phyloP scores from a whole-genome alignment of 1,140 invertebrate species.

The Macrobrachium nipponense region DNA sequence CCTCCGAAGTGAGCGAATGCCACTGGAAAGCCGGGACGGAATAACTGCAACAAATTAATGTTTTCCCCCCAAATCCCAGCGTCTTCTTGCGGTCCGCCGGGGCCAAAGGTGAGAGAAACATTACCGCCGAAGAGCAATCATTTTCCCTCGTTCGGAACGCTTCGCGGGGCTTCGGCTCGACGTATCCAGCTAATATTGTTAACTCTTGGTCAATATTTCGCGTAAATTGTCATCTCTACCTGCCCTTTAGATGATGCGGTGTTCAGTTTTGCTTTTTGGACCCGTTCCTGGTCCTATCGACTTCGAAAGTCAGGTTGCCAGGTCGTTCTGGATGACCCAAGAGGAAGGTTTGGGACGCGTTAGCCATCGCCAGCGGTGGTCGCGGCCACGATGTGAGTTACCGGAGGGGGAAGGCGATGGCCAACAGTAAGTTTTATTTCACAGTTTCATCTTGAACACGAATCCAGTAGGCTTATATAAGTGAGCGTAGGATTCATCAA shows the following conservation, averaged over 20 bases:
- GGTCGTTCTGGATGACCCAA: slow-evolving; percentile 2
- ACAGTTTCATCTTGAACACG: neutral
- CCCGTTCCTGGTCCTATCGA: neutral
- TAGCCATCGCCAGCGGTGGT: slow-evolving; percentile 33
- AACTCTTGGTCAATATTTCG: neutral
- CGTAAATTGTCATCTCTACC: too few relatives aligned
- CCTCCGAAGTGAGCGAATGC: slow-evolving; percentile 15
- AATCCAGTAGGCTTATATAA: neutral
- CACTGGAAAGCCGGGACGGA: slow-evolving; percentile 19
- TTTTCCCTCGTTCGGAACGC: slow-evolving; percentile 17
- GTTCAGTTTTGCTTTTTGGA: neutral
- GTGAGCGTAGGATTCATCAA: too few relatives aligned
- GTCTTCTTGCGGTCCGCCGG: slow-evolving; percentile 37
- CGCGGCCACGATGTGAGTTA: slow-evolving; percentile 43
- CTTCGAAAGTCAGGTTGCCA: neutral
- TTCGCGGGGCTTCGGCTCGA: neutral
- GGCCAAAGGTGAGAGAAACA: slow-evolving; percentile 47
- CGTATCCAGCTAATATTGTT: neutral
- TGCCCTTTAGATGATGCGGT: too few relatives aligned
- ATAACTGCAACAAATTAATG: slow-evolving; percentile 49
- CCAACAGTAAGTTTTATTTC: slow-evolving; percentile 36
- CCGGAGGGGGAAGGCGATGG: slow-evolving; percentile 30
- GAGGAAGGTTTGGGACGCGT: slow-evolving; percentile 7
- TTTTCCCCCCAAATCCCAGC: slow-evolving; percentile 49
- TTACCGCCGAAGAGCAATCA: slow-evolving; percentile 45